A percentile compares a stretch with the other conserved stretches of the same genome.
phyloP scores from a whole-genome alignment of 2,888 invertebrate species.

The Dasypolia templi region DNA sequence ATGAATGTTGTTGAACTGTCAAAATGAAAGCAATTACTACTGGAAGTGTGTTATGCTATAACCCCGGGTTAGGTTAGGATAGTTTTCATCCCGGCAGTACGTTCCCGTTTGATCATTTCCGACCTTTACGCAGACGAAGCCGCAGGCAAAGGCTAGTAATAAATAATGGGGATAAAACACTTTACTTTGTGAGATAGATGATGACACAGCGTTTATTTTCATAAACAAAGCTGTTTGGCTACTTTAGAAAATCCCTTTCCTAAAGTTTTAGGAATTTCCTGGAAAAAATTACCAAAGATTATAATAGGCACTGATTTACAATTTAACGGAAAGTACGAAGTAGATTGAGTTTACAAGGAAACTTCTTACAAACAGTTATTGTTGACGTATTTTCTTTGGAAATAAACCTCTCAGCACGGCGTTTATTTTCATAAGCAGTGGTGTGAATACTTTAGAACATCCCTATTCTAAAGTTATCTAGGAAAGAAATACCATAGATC shows the following conservation, averaged over 20 bases:
- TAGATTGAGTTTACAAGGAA: slow-evolving; percentile 54
- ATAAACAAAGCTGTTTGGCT: background rate
- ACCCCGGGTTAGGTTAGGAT: background rate
- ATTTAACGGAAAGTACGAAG: slow-evolving; percentile 39
- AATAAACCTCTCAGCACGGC: slow-evolving; percentile 66
- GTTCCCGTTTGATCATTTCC: background rate
- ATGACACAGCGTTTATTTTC: slow-evolving; percentile 1
- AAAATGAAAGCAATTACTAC: too few species aligned
- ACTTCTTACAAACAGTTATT: slow-evolving; percentile 51
- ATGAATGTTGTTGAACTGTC: too few species aligned
- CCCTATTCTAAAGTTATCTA: background rate
- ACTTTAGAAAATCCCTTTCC: background rate
- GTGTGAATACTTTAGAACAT: background rate
- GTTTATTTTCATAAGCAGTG: background rate
- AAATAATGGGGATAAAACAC: background rate
- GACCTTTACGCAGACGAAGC: background rate
- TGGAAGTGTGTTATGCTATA: too few species aligned
- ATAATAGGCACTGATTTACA: slow-evolving; percentile 46
- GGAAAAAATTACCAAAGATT: slow-evolving; percentile 12
- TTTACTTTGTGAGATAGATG: slow-evolving; percentile 17
- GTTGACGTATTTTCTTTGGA: slow-evolving; percentile 65
- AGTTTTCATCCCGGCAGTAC: background rate
- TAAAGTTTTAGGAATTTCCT: background rate
- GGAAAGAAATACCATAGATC: slow-evolving; percentile 12
- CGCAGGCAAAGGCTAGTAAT: background rate